Conservation (phyloP, 2,797 vertebrate species). For the Hephaestus fuliginosus region DNA sequence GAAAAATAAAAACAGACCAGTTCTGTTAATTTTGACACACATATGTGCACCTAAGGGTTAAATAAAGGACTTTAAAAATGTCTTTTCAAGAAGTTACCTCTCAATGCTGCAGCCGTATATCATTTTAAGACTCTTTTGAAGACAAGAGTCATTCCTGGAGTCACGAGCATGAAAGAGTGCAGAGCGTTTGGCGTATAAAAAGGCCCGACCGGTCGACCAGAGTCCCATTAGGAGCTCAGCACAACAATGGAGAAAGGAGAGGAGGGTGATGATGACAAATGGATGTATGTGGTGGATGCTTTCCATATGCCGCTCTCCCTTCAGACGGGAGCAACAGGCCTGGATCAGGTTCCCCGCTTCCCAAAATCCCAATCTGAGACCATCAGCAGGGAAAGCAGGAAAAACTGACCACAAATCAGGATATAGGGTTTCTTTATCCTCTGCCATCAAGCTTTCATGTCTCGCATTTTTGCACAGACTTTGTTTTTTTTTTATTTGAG, state of each 20-base stretch:
- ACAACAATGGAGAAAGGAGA: constrained; percentile 70
- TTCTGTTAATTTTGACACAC: not conserved
- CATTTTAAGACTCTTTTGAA: constrained; percentile 27
- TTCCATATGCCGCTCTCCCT: constrained; percentile 76
- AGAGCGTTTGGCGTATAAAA: constrained; percentile 54
- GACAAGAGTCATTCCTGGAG: constrained; percentile 37
- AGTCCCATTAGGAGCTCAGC: constrained; percentile 77
- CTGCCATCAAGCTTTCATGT: constrained; percentile 50
- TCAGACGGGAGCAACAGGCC: constrained; percentile 65
- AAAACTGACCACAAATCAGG: constrained; percentile 71
- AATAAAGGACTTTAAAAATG: not conserved
- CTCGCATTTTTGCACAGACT: constrained; percentile 24
- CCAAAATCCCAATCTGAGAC: constrained; percentile 62
- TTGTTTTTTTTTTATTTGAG: constrained; percentile 40
- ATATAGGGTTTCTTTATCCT: constrained; percentile 57
- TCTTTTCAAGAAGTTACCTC: constrained; percentile 2
- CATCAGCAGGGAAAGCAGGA: constrained; percentile 46
- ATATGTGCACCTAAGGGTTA: not conserved
- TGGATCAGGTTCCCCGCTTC: constrained; percentile 67
- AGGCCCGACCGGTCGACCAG: constrained; percentile 46
- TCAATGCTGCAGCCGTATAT: not conserved
- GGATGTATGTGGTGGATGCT: constrained; percentile 79
- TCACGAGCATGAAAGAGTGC: constrained; percentile 56
- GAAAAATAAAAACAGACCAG: not conserved
- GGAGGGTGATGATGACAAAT: constrained; percentile 82